These are phyloP conservation scores for Tragulus kanchil DNA, from an alignment of 2,113 vertebrate genomes.

Conservation along the genomic window DNA sequence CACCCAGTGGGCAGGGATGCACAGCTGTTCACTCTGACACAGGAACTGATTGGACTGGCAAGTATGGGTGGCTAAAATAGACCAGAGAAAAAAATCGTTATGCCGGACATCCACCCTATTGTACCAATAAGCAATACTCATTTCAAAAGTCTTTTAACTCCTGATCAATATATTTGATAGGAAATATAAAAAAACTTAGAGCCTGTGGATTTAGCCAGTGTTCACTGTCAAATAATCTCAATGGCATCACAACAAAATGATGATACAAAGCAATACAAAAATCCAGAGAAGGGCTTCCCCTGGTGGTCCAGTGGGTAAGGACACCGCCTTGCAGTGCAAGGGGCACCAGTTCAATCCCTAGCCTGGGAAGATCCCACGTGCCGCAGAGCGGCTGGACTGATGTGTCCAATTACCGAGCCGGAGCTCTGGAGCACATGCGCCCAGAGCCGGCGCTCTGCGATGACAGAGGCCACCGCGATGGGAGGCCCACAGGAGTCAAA, in stretches of 20 bases:
- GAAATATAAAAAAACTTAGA: not conserved
- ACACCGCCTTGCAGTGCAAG: too few relatives aligned
- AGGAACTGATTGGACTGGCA: conserved; percentile 92
- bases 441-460: too few relatives aligned
- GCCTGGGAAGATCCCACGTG: too few relatives aligned
- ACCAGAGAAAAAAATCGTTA: conserved; percentile 71
- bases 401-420: too few relatives aligned
- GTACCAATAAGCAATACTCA: not conserved
- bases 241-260: not conserved
- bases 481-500: too few relatives aligned
- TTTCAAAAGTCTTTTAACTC: not conserved
- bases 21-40: conserved; percentile 92
- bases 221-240: not conserved
- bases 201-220: not conserved
- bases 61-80: conserved; percentile 90
- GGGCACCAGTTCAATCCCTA: too few relatives aligned
- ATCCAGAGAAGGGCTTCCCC: not conserved
- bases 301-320: too few relatives aligned
- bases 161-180: not conserved
- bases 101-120: not conserved
- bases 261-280: not conserved
- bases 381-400: too few relatives aligned
- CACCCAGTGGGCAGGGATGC: conserved; percentile 93
- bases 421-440: too few relatives aligned
- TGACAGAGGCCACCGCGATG: too few relatives aligned